Conservation (phyloP, 2,113 vertebrate species). For the Dendropsophus ebraccatus region DNA sequence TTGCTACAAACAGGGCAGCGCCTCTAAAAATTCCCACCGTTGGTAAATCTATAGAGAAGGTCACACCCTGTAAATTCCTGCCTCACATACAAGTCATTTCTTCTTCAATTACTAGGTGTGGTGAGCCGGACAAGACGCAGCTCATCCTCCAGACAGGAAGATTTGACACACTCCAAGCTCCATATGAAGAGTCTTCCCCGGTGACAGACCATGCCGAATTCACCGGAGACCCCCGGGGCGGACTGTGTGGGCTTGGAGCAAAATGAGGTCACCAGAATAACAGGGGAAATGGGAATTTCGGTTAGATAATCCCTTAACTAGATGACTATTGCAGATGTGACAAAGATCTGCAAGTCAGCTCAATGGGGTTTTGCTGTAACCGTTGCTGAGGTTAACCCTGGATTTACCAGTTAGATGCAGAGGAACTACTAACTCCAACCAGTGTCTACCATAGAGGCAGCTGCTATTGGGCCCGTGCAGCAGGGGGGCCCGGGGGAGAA, state of each 20-base stretch:
- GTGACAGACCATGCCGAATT: not conserved
- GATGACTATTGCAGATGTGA: conserved; percentile 4
- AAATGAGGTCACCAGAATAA: conserved; percentile 30
- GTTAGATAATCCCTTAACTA: conserved; percentile 15
- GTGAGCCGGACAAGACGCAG: conserved; percentile 68
- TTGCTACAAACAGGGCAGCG: conserved; percentile 64
- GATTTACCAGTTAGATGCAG: not conserved
- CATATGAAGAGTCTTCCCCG: not conserved
- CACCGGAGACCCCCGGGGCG: not conserved
- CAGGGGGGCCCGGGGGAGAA: no score
- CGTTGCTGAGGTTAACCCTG: not conserved
- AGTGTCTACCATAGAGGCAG: no score
- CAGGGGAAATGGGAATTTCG: conserved; percentile 17
- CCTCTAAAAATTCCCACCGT: conserved; percentile 65
- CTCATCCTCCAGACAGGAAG: conserved; percentile 59
- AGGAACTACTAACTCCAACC: no score
- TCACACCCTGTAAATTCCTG: conserved; percentile 68
- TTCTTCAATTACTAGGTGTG: conserved; percentile 76
- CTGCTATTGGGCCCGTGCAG: no score
- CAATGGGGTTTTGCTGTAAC: no score
- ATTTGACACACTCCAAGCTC: conserved; percentile 15
- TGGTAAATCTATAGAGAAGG: conserved; percentile 61
- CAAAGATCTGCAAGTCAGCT: not conserved
- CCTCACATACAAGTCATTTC: conserved; percentile 66
- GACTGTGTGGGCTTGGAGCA: not conserved